Base-by-base conservation (phyloP, 53 echinoderm and acorn worm genomes). In the Astropecten irregularis region DNA sequence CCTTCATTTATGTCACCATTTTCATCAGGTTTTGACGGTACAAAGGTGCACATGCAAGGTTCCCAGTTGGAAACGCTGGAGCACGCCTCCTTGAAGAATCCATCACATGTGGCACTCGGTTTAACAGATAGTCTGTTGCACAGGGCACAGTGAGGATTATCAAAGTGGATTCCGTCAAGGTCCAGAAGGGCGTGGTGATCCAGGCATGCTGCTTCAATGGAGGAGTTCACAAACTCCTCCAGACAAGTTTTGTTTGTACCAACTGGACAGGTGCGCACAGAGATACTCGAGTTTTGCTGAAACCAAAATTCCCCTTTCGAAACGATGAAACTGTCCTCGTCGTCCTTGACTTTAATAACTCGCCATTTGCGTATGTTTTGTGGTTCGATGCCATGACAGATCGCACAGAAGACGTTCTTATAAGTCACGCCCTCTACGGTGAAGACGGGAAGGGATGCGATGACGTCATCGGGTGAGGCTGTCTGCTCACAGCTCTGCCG, bases 321-420 rank as follows among this genome's bases (percentile, higher is more conserved):
- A 8, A 6, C 42, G 11, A 8, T 11, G 6, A 6, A 8, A 6
- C 6, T 6, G n/a, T n/a, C n/a, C n/a, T n/a, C n/a, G 13, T 40
- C 47, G 4, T 44, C 22, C n/a, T 71, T 4, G 4, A 61, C 60
- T 33, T n/a, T n/a, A n/a, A n/a, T n/a, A n/a, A n/a, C n/a, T n/a
- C n/a, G n/a, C n/a, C n/a, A n/a, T n/a, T n/a, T n/a, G n/a, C n/a
- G n/a, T n/a, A n/a, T n/a, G n/a, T n/a, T n/a, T n/a, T n/a, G n/a
- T n/a, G n/a, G n/a, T n/a, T n/a, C n/a, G n/a, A n/a, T n/a, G n/a
- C 85, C 72, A 19, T 85, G 82, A 58, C 94, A 93, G 6, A 82
- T 55, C 0, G 94, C 90, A 61, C 94, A 93, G 83, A 88, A 90
- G 10, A 90, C 47, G 55, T 93, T 93, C 47, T 77, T 88, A 48